Conservation (phyloP, 2,797 vertebrate genomes). For the Clarias platycephalus region DNA sequence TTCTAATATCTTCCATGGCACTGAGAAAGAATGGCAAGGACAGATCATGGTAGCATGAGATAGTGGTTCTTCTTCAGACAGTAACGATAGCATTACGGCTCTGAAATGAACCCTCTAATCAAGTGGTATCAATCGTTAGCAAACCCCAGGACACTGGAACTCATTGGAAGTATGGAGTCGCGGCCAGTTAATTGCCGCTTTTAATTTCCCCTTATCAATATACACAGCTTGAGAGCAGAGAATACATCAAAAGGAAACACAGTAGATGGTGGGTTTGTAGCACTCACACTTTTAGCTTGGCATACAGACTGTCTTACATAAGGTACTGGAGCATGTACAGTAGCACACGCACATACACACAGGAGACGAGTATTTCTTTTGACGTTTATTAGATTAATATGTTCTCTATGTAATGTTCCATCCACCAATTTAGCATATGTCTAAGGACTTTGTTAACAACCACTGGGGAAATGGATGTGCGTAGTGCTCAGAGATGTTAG, state of each 20-base stretch:
- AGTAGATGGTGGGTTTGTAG: not conserved
- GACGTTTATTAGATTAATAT: constrained; percentile 11
- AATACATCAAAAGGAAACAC: constrained; percentile 14
- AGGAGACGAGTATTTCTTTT: not conserved
- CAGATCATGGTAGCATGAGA: not conserved
- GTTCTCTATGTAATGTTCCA: not conserved
- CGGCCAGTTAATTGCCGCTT: not conserved
- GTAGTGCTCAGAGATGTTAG: not conserved
- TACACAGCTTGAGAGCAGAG: not conserved
- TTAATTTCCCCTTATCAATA: constrained; percentile 13
- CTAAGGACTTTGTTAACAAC: not conserved
- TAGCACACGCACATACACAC: constrained; percentile 1
- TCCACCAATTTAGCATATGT: constrained; percentile 7
- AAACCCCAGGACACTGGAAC: constrained; percentile 2
- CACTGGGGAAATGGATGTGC: not conserved
- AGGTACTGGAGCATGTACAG: not conserved
- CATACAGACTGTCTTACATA: not conserved
- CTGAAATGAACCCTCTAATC: not conserved
- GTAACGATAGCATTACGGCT: not conserved
- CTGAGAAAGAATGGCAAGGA: not conserved
- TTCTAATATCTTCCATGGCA: constrained; percentile 1
- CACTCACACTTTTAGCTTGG: not conserved
- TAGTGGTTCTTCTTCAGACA: not conserved
- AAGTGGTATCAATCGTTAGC: not conserved
- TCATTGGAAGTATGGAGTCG: not conserved